phyloP scores from a whole-genome alignment of 2,888 invertebrate species.

The Dryocosmus kuriphilus region DNA sequence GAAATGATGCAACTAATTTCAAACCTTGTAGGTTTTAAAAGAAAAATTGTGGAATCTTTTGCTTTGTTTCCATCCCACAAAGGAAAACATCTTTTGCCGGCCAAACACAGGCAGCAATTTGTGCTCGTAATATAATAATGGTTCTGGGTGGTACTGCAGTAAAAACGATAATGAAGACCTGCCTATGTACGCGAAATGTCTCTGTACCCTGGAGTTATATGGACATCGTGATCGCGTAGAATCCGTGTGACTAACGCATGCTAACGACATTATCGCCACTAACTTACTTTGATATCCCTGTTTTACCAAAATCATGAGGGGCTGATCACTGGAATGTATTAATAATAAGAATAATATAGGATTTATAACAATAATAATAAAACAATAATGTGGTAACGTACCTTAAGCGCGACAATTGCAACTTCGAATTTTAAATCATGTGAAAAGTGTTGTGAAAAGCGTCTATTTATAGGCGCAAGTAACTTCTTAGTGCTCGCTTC shows the following conservation, averaged over 20 bases:
- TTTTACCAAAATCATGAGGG: background rate
- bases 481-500: too few relatives aligned
- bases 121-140: constrained; percentile 47
- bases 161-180: constrained; percentile 47
- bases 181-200: background rate
- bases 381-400: too few relatives aligned
- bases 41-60: background rate
- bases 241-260: background rate
- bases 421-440: too few relatives aligned
- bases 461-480: too few relatives aligned
- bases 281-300: background rate
- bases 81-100: constrained; percentile 19
- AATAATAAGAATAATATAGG: too few relatives aligned
- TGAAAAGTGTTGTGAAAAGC: too few relatives aligned
- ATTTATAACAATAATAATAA: too few relatives aligned
- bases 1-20: background rate
- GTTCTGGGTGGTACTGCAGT: constrained; percentile 48
- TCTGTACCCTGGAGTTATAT: background rate
- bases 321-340: too few relatives aligned
- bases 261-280: background rate
- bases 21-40: background rate
- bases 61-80: background rate
- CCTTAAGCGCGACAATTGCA: too few relatives aligned
- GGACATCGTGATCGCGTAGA: background rate
- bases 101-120: constrained; percentile 47